Evolutionary conservation across 2,888 invertebrate genomes (phyloP), one percentile per base, ranked within the genome.

Genomic region (Trichogramma dendrolimi): DNA sequence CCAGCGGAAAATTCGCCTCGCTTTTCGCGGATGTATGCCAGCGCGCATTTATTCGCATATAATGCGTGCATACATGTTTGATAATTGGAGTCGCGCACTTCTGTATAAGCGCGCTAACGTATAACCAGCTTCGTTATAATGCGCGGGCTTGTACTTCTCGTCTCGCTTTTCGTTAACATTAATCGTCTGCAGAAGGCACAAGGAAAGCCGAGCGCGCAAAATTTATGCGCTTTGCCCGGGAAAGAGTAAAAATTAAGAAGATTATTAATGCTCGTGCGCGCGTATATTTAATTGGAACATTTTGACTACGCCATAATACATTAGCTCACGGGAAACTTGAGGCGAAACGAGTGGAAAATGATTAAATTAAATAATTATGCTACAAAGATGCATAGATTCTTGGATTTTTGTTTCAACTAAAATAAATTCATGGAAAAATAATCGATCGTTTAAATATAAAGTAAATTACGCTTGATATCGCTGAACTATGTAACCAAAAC

Each of bases 1-100:
- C 53, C 60, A 63, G 63, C 65, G 66, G 60, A 70, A 70, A 72
- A 69, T 68, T 58, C 69, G 66, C 70, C 68, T 69, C 67, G 70
- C 67, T 67, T 70, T 69, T 38, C 38, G 69, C 67, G 70, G 67
- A 62, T 62, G 69, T 48, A 67, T 68, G 67, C 67, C 69, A 71
- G 71, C 67, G 71, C 71, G 73, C 73, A 75, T 73, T 72, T 70
- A 75, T 78, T 77, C 73, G 72, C 77, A 77, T 78, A 75, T 72
- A 65, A 78, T 77, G 27, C 27, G 27, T 74, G 76, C 76, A 76
- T 77, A 73, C 71, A 74, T 73, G 76, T 76, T 75, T 76, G 74
- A 77, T 75, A 76, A 78, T 75, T 73, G 73, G 72, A 70, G 52
- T 60, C 58, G 51, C 52, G 58, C 56, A 56, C 49, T 27, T 27